phyloP scores from a whole-genome alignment of 2,113 vertebrate genomes.

The Loxodonta africana region DNA sequence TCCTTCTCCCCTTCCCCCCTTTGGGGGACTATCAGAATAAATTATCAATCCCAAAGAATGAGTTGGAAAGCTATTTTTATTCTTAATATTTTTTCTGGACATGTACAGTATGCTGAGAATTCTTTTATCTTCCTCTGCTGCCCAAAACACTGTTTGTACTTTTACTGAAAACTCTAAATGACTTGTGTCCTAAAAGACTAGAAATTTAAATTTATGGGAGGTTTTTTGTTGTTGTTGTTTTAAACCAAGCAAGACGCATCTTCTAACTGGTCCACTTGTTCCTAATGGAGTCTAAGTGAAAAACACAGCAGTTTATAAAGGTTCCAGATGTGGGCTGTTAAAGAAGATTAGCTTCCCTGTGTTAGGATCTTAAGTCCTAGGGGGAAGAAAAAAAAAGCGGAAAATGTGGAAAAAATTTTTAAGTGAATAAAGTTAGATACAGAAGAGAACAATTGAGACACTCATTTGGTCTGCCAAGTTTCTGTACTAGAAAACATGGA shows the following conservation, averaged over 20 bases:
- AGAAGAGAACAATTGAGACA: slow-evolving; percentile 13
- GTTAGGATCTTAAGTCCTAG: neutral
- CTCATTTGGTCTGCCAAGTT: neutral
- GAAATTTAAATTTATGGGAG: slow-evolving; percentile 23
- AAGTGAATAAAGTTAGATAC: slow-evolving; percentile 49
- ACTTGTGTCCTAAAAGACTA: slow-evolving; percentile 40
- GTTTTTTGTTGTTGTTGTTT: neutral
- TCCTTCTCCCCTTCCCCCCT: neutral
- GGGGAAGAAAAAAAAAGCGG: slow-evolving; percentile 11
- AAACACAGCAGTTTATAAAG: slow-evolving; percentile 16
- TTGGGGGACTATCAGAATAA: slow-evolving; percentile 62
- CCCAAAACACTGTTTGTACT: slow-evolving; percentile 50
- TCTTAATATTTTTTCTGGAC: slow-evolving; percentile 68
- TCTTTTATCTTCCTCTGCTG: slow-evolving; percentile 63
- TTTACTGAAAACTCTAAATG: slow-evolving; percentile 66
- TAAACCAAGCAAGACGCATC: neutral
- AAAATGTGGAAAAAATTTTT: slow-evolving; percentile 7
- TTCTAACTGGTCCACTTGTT: neutral
- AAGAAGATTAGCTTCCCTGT: neutral
- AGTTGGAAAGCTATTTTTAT: slow-evolving; percentile 65
- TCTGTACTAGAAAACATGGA: neutral
- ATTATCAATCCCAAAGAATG: slow-evolving; percentile 67
- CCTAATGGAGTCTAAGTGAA: neutral
- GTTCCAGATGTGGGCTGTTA: neutral
- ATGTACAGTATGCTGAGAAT: slow-evolving; percentile 50